Percentiles rank a stretch among this genome's conserved stretches.
These are phyloP conservation scores for Rhea pennata DNA, from an alignment of 2,113 vertebrate genomes.

Conservation along the genomic window DNA sequence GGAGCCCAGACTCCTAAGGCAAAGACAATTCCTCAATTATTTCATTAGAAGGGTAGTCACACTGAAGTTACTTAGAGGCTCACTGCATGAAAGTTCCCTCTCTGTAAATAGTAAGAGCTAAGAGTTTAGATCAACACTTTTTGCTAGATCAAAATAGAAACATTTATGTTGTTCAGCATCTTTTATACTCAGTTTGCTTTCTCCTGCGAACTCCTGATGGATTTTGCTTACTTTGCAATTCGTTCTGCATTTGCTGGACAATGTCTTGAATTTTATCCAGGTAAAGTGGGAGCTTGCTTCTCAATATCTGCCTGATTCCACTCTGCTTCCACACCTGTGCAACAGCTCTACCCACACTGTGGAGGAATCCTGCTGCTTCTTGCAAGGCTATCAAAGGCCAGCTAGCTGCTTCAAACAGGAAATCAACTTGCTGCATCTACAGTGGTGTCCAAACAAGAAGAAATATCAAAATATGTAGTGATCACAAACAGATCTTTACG, in stretches of 20 bases:
- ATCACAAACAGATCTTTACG: not conserved
- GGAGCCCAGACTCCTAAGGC: not conserved
- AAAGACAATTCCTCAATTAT: not conserved
- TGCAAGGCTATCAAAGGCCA: conserved; percentile 58
- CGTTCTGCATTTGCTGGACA: conserved; percentile 79
- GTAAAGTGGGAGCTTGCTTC: conserved; percentile 61
- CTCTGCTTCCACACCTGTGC: conserved; percentile 74
- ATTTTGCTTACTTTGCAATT: conserved; percentile 84
- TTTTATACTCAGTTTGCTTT: not conserved
- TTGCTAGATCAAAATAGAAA: conserved; percentile 10
- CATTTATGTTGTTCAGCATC: not conserved
- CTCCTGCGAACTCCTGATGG: not conserved
- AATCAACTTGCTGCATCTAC: conserved; percentile 71
- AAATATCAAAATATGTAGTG: not conserved
- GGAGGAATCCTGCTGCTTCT: conserved; percentile 62
- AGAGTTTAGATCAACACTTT: not conserved
- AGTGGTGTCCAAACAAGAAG: not conserved
- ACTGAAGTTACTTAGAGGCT: not conserved
- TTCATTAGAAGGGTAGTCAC: not conserved
- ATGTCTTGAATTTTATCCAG: conserved; percentile 73
- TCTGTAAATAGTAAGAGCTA: not conserved
- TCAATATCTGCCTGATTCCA: conserved; percentile 48
- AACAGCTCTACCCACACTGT: not conserved
- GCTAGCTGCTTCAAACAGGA: conserved; percentile 71
- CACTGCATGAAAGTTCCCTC: not conserved